Evolutionary conservation across 37 sponge, comb jelly and placozoan species (phyloP).

Genomic region (Dysidea cf. avara): DNA sequence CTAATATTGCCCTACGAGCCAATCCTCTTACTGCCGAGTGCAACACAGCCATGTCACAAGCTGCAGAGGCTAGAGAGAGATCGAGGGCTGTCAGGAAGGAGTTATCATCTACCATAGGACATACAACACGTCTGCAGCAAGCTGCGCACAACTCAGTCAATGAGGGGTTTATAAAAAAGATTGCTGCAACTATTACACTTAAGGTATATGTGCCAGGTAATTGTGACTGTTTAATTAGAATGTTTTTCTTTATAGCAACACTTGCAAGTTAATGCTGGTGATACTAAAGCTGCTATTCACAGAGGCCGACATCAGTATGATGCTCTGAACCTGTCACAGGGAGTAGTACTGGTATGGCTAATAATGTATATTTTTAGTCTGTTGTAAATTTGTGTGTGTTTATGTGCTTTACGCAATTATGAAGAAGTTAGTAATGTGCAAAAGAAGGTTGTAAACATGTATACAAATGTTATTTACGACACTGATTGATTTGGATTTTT

Average conservation of each 20-base stretch:
- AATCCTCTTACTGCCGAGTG: conserved; percentile 45
- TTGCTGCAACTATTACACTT: conserved; percentile 75
- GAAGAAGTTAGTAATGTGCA: too few relatives aligned
- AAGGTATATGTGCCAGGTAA: conserved; percentile 33
- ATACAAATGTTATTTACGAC: too few relatives aligned
- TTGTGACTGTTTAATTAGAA: conserved; percentile 3
- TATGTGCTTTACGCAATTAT: too few relatives aligned
- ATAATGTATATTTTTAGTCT: not conserved
- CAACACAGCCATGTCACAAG: conserved; percentile 12
- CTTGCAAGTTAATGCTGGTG: conserved; percentile 58
- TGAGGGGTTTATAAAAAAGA: conserved; percentile 65
- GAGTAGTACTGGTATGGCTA: conserved; percentile 63
- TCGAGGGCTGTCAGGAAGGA: conserved; percentile 41
- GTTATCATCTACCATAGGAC: conserved; percentile 15
- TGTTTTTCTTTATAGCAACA: conserved; percentile 59
- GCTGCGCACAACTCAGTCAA: conserved; percentile 60
- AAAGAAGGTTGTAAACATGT: too few relatives aligned
- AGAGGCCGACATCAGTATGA: conserved; percentile 36
- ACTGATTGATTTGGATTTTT: too few relatives aligned
- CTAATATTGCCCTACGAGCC: conserved; percentile 15
- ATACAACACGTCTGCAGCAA: conserved; percentile 28
- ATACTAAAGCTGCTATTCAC: conserved; percentile 52
- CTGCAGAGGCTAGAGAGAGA: conserved; percentile 15
- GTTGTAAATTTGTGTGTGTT: too few relatives aligned
- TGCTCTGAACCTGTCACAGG: conserved; percentile 56